Conservation (phyloP, 1,140 invertebrate genomes). For the Atta cephalotes region DNA sequence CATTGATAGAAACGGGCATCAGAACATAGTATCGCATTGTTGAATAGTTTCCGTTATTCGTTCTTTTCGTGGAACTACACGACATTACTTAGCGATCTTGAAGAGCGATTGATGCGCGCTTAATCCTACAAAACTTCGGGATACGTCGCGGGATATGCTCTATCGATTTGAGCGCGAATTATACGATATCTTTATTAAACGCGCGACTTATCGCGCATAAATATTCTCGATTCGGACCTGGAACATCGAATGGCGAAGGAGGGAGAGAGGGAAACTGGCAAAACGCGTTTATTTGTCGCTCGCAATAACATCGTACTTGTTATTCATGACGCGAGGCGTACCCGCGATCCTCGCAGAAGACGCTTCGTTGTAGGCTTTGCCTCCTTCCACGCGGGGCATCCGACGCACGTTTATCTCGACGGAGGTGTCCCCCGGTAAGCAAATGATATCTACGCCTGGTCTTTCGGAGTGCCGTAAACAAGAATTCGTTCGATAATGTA, state of each 20-base stretch:
- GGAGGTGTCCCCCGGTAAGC: conserved; percentile 27
- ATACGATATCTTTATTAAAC: conserved; percentile 49
- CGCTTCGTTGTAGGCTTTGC: conserved; percentile 2
- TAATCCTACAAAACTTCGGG: not conserved
- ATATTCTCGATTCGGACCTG: conserved; percentile 7
- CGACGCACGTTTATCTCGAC: conserved; percentile 59
- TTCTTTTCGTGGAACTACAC: not conserved
- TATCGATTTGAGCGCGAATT: conserved; percentile 11
- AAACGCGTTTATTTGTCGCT: conserved; percentile 71
- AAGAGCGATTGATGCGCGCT: conserved; percentile 1
- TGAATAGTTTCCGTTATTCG: too few species aligned
- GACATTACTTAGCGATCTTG: not conserved
- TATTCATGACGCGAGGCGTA: conserved; percentile 63
- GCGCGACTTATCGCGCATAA: conserved; percentile 57
- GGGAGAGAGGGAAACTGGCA: not conserved
- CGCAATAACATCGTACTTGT: conserved; percentile 69
- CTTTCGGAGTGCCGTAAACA: conserved; percentile 74
- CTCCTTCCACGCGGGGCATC: not conserved
- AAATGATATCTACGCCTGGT: conserved; percentile 68
- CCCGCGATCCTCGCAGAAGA: not conserved
- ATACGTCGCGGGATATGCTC: not conserved
- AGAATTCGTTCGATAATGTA: conserved; percentile 77
- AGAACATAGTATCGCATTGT: not conserved
- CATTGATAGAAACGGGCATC: too few species aligned
- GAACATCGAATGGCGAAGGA: not conserved